Conservation (phyloP, 1,140 invertebrate species). For the Drosophila pseudoananassae region DNA sequence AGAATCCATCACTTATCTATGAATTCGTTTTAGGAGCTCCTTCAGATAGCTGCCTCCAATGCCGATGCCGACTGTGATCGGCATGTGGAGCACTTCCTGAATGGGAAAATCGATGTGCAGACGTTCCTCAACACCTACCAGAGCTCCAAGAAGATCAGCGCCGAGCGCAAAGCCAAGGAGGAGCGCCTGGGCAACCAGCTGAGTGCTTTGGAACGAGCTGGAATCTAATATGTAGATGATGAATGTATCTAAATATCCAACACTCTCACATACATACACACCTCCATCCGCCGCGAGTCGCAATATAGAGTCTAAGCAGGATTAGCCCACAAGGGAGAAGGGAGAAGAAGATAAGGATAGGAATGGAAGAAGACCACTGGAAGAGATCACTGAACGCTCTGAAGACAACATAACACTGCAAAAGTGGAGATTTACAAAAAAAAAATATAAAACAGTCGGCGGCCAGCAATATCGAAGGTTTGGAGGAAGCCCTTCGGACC, state of each 20-base stretch:
- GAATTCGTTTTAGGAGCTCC: conserved; percentile 78
- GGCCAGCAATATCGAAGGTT: background rate
- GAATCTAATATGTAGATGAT: conserved; percentile 66
- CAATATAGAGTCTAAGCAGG: conserved; percentile 35
- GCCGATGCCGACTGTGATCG: conserved; percentile 90
- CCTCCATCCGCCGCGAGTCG: conserved; percentile 31
- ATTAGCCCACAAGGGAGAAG: background rate
- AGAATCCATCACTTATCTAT: too few relatives aligned
- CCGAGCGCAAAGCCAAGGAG: conserved; percentile 90
- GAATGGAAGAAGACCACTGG: background rate
- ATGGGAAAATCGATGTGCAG: conserved; percentile 90
- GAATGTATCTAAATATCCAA: conserved; percentile 7
- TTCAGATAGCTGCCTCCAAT: conserved; percentile 87
- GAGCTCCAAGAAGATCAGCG: conserved; percentile 88
- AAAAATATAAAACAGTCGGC: background rate
- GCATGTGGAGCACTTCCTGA: conserved; percentile 90
- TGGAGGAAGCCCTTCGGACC: background rate
- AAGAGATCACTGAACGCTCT: background rate
- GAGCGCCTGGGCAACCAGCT: conserved; percentile 91
- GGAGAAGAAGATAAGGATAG: background rate
- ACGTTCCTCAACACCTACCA: conserved; percentile 89
- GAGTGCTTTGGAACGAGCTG: conserved; percentile 87
- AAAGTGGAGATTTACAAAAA: background rate
- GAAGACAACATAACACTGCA: background rate
- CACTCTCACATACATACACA: background rate